Evolutionary conservation across 1,140 invertebrate genomes (phyloP), one percentile per base, ranked within the genome.

Genomic region (Hydropsyche tenuis): DNA sequence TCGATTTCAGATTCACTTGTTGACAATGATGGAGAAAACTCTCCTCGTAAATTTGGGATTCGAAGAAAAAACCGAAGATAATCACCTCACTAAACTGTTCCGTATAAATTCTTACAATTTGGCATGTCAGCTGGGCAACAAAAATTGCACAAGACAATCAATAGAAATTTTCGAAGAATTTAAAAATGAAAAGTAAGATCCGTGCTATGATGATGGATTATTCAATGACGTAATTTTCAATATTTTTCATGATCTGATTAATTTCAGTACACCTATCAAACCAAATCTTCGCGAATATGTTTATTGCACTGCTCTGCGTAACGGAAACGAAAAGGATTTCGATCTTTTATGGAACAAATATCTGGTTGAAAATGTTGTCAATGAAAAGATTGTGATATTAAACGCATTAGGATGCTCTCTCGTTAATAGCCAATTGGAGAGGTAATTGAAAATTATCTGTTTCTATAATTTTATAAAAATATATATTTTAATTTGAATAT

Each of bases 241-340:
- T n/a, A 9, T 37, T 9, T 37, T 37, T 3, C 9, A 37, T 37
- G 30, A 37, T 37, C 9, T 37, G 3, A 4, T 37, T 37, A 37
- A 9, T 70, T 74, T 79, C 77, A 88, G 87, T 4, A n/a, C 30
- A 37, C 23, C 23, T 25, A 84, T 89, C 1, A 80, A 84, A 64
- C 82, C 84, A 25, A 88, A 90, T 78, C 83, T 85, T 42, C 86
- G 88, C 30, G 82, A 83, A 51, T 85, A 86, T 71, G 87, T 90
- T 4, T 90, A 90, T 79, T 90, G 89, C 76, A 86, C 86, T 69
- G 87, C 80, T 30, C 80, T 90, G 7, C 84, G 87, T 11, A 76
- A 86, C 18, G 87, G 87, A 1, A 79, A 76, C 27, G 74, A 63
- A 3, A 63, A 22, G 0, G 85, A 89, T 63, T 90, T 85, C 76